Conservation (phyloP, 2,797 vertebrate species). For the Artibeus jamaicensis region DNA sequence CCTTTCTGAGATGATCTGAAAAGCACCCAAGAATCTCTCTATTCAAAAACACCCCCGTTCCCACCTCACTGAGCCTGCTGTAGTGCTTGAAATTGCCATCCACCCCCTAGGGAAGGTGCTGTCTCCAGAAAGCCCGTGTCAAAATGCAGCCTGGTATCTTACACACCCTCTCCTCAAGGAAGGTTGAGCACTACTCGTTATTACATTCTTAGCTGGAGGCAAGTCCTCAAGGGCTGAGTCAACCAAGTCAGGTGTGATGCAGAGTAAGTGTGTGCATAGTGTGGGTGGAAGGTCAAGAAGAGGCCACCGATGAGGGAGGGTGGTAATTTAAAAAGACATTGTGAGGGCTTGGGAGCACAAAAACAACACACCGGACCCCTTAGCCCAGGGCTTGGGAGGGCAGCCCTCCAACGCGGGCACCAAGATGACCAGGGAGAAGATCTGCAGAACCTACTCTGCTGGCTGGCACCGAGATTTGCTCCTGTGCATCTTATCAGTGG, state of each 20-base stretch:
- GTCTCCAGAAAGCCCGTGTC: not conserved
- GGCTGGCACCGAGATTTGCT: not conserved
- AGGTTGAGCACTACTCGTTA: not conserved
- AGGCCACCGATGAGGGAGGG: not conserved
- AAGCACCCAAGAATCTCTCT: constrained; percentile 3
- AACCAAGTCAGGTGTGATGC: not conserved
- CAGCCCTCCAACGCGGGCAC: not conserved
- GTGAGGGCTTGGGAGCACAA: not conserved
- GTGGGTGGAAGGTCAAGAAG: not conserved
- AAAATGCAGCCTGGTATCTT: not conserved
- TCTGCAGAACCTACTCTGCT: not conserved
- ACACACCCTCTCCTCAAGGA: not conserved
- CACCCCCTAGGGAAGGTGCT: not conserved
- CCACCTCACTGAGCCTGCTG: not conserved
- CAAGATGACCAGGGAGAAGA: not conserved
- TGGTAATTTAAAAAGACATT: not conserved
- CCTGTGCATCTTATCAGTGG: not conserved
- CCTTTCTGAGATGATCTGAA: not conserved
- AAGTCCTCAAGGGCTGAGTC: not conserved
- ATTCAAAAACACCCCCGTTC: constrained; percentile 15
- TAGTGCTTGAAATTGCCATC: not conserved
- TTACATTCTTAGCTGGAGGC: not conserved
- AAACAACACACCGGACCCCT: not conserved
- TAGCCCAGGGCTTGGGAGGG: not conserved
- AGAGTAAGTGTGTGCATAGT: not conserved